Evolutionary conservation across 2,888 invertebrate genomes (phyloP).

Genomic region (Cataglyphis cursor): DNA sequence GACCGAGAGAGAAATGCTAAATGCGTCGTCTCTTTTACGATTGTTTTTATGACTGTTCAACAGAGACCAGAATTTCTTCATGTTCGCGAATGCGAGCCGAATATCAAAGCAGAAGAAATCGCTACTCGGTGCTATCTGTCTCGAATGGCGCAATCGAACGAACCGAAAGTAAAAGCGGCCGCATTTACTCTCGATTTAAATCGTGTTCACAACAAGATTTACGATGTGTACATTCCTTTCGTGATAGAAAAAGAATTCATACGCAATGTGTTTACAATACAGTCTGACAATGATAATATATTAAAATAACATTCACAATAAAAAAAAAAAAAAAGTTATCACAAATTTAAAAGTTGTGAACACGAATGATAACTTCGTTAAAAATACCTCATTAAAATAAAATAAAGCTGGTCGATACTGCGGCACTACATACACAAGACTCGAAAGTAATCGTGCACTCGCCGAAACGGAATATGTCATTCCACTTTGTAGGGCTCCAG

Average conservation of each 20-base stretch:
- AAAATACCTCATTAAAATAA: slow-evolving; percentile 4
- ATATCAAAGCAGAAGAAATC: slow-evolving; percentile 69
- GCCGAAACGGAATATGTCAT: slow-evolving; percentile 8
- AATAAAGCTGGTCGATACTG: background rate
- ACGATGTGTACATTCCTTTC: slow-evolving; percentile 15
- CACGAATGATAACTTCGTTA: background rate
- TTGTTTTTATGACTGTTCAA: slow-evolving; percentile 52
- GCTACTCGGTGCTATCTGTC: slow-evolving; percentile 36
- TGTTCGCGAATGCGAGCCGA: slow-evolving; percentile 55
- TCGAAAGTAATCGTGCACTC: slow-evolving; percentile 16
- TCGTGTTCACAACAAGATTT: slow-evolving; percentile 10
- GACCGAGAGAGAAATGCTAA: slow-evolving; percentile 38
- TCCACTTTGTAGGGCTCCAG: background rate
- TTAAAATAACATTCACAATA: background rate
- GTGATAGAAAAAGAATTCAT: slow-evolving; percentile 6
- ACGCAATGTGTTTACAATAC: slow-evolving; percentile 1
- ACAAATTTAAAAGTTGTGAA: background rate
- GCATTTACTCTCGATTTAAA: slow-evolving; percentile 49
- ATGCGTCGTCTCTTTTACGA: slow-evolving; percentile 47
- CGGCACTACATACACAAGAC: background rate
- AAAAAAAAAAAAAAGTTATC: background rate
- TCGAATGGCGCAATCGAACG: slow-evolving; percentile 41
- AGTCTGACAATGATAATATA: background rate
- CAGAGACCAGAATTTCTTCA: slow-evolving; percentile 38
- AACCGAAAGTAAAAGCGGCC: slow-evolving; percentile 51